phyloP scores from a whole-genome alignment of 2,797 vertebrate species.

The Centroberyx gerrardi region DNA sequence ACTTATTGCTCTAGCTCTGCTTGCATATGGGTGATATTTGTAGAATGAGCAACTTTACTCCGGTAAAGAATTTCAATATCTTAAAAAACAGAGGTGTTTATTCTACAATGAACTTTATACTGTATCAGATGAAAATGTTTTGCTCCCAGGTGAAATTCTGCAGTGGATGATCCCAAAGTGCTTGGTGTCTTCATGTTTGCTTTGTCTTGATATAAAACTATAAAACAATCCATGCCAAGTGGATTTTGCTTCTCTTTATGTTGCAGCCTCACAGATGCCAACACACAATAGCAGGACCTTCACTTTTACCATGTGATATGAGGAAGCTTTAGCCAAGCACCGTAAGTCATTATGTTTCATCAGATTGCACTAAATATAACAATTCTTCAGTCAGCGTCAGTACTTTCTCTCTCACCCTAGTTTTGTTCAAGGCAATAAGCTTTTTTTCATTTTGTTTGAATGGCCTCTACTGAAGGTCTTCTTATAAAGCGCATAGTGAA shows the following conservation, averaged over 20 bases:
- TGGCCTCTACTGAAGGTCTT: background rate
- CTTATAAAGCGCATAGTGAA: background rate
- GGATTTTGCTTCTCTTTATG: conserved; percentile 24
- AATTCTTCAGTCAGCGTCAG: background rate
- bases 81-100: background rate
- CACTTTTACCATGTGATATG: background rate
- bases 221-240: conserved; percentile 35
- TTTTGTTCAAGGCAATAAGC: background rate
- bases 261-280: background rate
- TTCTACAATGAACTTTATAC: conserved; percentile 9
- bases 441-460: background rate
- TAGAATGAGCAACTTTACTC: background rate
- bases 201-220: conserved; percentile 61
- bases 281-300: background rate
- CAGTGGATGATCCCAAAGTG: conserved; percentile 15
- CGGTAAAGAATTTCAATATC: background rate
- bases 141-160: conserved; percentile 4
- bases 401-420: background rate
- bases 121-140: conserved; percentile 20
- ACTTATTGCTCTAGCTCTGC: background rate
- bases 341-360: background rate
- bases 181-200: conserved; percentile 36
- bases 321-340: background rate
- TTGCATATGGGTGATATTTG: background rate
- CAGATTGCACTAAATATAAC: background rate